phyloP scores from a whole-genome alignment of 2,888 invertebrate species.

The Cacoxenus indagator region DNA sequence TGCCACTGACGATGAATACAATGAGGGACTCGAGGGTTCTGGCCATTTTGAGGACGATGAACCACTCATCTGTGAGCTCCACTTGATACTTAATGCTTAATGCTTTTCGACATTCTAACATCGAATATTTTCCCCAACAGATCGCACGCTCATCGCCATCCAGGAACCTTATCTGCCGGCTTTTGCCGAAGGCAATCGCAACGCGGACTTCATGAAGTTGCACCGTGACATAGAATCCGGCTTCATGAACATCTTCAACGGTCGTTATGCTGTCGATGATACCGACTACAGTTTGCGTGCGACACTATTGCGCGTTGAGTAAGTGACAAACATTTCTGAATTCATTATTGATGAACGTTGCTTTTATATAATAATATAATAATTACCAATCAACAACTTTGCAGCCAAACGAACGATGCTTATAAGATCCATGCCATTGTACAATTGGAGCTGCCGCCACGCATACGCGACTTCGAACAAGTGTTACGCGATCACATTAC shows the following conservation, averaged over 20 bases:
- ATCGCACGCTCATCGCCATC: constrained; percentile 58
- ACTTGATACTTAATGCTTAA: too few species aligned
- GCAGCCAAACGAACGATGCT: constrained; percentile 55
- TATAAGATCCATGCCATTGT: constrained; percentile 56
- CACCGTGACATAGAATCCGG: constrained; percentile 45
- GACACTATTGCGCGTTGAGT: constrained; percentile 56
- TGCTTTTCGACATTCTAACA: too few species aligned
- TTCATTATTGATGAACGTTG: too few species aligned
- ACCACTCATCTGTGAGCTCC: constrained; percentile 38
- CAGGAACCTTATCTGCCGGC: constrained; percentile 53
- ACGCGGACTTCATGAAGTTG: constrained; percentile 44
- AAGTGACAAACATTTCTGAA: too few species aligned
- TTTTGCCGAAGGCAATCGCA: constrained; percentile 38
- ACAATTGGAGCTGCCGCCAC: constrained; percentile 56
- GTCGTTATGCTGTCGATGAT: constrained; percentile 44
- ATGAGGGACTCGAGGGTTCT: constrained; percentile 48
- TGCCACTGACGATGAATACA: constrained; percentile 39
- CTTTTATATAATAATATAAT: not conserved
- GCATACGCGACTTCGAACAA: constrained; percentile 43
- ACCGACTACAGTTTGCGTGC: constrained; percentile 45
- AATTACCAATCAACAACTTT: not conserved
- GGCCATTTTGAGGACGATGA: constrained; percentile 41
- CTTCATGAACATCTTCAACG: constrained; percentile 46
- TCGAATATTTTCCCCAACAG: too few species aligned
- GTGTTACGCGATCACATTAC: constrained; percentile 45